phyloP scores from a whole-genome alignment of 2,797 vertebrate genomes.

The Spheniscus humboldti region DNA sequence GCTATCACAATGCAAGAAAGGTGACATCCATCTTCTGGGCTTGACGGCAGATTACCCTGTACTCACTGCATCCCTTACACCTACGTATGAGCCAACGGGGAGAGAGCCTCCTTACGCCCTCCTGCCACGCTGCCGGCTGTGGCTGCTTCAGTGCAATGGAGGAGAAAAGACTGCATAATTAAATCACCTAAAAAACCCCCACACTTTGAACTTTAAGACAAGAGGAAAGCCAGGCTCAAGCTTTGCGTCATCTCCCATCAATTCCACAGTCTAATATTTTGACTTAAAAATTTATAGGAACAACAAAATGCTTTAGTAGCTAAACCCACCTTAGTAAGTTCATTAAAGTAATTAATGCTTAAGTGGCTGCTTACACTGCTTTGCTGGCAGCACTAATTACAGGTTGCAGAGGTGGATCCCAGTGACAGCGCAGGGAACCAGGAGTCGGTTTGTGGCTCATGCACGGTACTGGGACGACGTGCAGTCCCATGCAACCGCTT shows the following conservation, averaged over 20 bases:
- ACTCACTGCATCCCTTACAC: background rate
- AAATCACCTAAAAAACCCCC: background rate
- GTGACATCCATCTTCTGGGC: background rate
- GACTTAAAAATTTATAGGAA: constrained; percentile 22
- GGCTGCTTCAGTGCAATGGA: background rate
- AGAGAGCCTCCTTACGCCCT: background rate
- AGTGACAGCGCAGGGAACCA: background rate
- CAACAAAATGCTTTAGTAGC: constrained; percentile 53
- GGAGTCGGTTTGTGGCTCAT: background rate
- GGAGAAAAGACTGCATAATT: background rate
- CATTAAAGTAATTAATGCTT: constrained; percentile 53
- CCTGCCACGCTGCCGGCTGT: background rate
- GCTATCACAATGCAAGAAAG: background rate
- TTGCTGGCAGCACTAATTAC: constrained; percentile 22
- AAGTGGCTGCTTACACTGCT: constrained; percentile 19
- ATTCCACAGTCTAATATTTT: background rate
- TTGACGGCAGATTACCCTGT: background rate
- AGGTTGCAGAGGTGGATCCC: background rate
- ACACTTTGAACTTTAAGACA: background rate
- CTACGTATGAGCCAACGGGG: background rate
- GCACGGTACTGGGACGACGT: background rate
- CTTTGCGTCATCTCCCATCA: background rate
- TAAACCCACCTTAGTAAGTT: constrained; percentile 36
- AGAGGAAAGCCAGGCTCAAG: background rate
- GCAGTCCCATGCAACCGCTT: background rate